phyloP scores from a whole-genome alignment of 2,888 invertebrate genomes.

The Synergus laeviventris region DNA sequence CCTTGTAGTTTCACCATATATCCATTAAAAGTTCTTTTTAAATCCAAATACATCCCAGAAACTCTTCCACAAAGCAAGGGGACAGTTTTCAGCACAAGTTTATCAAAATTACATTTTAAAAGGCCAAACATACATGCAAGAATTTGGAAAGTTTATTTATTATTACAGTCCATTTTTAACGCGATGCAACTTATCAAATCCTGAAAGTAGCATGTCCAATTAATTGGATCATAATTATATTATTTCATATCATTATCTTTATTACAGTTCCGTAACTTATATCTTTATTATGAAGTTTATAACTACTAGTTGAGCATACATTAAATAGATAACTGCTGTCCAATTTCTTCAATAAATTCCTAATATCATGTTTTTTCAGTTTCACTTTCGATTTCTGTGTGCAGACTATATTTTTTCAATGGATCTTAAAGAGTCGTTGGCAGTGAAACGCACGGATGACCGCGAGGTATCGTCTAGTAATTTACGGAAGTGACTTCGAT shows the following conservation, averaged over 20 bases:
- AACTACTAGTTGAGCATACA: background rate
- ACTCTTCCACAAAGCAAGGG: background rate
- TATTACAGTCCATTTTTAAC: too few relatives aligned
- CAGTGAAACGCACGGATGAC: slow-evolving; percentile 55
- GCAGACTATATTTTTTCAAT: slow-evolving; percentile 41
- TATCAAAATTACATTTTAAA: background rate
- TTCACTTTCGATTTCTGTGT: slow-evolving; percentile 56
- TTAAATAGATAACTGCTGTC: background rate
- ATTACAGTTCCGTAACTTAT: background rate
- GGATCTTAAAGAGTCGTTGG: slow-evolving; percentile 52
- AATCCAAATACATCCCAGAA: background rate
- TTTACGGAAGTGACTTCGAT: slow-evolving; percentile 51
- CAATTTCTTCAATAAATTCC: background rate
- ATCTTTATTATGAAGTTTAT: background rate
- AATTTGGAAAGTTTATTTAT: too few relatives aligned
- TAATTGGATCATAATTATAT: background rate
- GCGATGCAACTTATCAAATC: background rate
- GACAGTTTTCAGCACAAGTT: background rate
- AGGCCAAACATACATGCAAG: too few relatives aligned
- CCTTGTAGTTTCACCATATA: slow-evolving; percentile 26
- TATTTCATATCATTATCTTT: slow-evolving; percentile 19
- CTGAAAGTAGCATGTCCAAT: background rate
- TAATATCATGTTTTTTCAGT: slow-evolving; percentile 41
- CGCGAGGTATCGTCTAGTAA: slow-evolving; percentile 46
- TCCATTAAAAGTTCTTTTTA: background rate